Evolutionary conservation across 1,140 invertebrate species (phyloP).

Genomic region (Harpegnathos saltator): DNA sequence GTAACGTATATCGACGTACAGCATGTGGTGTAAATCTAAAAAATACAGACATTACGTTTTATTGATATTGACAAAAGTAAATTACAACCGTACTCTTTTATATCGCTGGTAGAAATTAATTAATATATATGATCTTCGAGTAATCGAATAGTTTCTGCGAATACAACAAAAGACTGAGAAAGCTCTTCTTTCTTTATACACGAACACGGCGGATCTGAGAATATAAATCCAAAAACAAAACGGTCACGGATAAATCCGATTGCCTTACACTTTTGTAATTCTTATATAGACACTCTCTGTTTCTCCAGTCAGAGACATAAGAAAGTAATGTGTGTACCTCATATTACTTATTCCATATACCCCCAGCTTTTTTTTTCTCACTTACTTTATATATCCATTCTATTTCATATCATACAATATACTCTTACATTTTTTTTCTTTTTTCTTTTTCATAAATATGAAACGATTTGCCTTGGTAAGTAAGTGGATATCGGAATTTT

Average conservation of each 20-base stretch:
- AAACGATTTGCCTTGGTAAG: slow-evolving; percentile 62
- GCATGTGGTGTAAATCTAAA: not conserved
- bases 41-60: slow-evolving; percentile 12
- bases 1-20: slow-evolving; percentile 32
- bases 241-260: not conserved
- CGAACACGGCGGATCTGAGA: slow-evolving; percentile 53
- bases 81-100: slow-evolving; percentile 3
- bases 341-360: slow-evolving; percentile 73
- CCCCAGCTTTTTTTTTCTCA: too few species aligned
- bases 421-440: slow-evolving; percentile 66
- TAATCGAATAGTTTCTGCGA: not conserved
- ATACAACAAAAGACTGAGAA: slow-evolving; percentile 65
- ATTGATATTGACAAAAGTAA: slow-evolving; percentile 3
- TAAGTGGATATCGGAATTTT: slow-evolving; percentile 70
- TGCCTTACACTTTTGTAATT: slow-evolving; percentile 26
- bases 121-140: not conserved
- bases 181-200: slow-evolving; percentile 39
- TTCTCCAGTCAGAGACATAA: slow-evolving; percentile 58
- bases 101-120: not conserved
- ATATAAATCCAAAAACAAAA: slow-evolving; percentile 27
- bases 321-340: slow-evolving; percentile 69
- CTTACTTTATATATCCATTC: slow-evolving; percentile 73
- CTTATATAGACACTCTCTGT: slow-evolving; percentile 51
- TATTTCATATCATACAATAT: slow-evolving; percentile 73
- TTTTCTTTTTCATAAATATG: slow-evolving; percentile 64